Base-by-base conservation (phyloP, 2,888 invertebrate species). In the Epsilonema sp. region DNA sequence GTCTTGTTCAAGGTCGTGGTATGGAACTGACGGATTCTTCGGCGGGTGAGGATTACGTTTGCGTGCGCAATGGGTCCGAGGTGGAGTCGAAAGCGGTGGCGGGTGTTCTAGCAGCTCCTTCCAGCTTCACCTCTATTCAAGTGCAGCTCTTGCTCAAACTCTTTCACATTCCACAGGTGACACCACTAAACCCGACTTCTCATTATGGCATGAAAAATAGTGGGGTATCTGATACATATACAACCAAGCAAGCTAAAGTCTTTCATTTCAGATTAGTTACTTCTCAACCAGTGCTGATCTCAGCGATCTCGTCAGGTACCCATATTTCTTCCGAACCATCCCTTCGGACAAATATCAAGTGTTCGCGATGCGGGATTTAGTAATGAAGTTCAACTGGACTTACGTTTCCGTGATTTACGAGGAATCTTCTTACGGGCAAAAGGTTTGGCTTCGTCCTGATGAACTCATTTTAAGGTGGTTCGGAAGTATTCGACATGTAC, bases 331-430 rank as follows among this genome's bases (percentile, higher is more conserved):
- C 2, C 73, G 89, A 40, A 90, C 89, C 3, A 89, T 90, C 57
- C 89, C 89, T 1, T 87, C 86, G 0, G 89, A 90, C 67, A 81
- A 82, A 62, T 82, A 87, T 66, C 89, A 90, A 68, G 84, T 83
- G 66, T 66, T 84, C 58, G 89, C 85, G 0, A 90, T 90, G 84
- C 85, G 89, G 21, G 85, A 86, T 63, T 83, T 90, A 55, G 81
- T 90, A 19, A 76, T 76, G 58, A 74, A 74, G 54, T 77, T 90
- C 70, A 76, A 78, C 42, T 90, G 89, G 89, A 84, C 82, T 53
- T 90, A 89, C 68, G 81, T 90, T 21, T 87, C 87, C 45, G 83
- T 90, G 56, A 80, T 90, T 54, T 90, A 89, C 64, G 89, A 90
- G 66, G 89, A 90, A 67, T 86, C 86, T 49, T 87, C 84, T 70